These are phyloP conservation scores for Bombus breviceps DNA, from an alignment of 1,140 invertebrate genomes.

Conservation along the genomic window DNA sequence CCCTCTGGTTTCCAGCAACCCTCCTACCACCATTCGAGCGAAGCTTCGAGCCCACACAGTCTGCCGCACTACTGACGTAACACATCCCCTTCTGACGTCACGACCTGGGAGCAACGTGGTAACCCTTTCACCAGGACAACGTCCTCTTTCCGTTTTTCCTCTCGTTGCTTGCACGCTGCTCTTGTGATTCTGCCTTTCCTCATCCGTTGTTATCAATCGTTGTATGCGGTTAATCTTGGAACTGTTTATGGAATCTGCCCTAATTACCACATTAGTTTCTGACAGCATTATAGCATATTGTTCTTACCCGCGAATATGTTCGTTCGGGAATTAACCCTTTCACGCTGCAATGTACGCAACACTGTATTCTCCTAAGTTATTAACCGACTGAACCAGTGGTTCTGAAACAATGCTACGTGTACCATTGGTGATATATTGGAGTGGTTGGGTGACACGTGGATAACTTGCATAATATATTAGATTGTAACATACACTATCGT, in stretches of 20 bases:
- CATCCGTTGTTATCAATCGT: background rate
- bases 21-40: background rate
- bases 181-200: background rate
- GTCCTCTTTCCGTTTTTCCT: conserved; percentile 40
- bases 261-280: background rate
- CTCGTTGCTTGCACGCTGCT: background rate
- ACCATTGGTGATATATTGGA: too few species aligned
- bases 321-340: background rate
- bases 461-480: background rate
- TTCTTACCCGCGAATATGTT: background rate
- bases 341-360: background rate
- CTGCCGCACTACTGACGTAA: conserved; percentile 73
- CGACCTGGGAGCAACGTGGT: conserved; percentile 51
- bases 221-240: background rate
- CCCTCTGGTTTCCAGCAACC: background rate
- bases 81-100: conserved; percentile 73
- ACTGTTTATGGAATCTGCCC: background rate
- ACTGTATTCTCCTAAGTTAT: background rate
- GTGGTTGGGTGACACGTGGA: background rate
- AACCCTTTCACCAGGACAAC: conserved; percentile 64
- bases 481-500: too few species aligned
- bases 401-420: background rate
- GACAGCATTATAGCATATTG: background rate
- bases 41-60: conserved; percentile 57
- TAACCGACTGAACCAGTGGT: background rate